A percentile compares a stretch with the other conserved stretches of the same genome.
Evolutionary conservation across 2,888 invertebrate species (phyloP).

Genomic region (Erebia ligea): DNA sequence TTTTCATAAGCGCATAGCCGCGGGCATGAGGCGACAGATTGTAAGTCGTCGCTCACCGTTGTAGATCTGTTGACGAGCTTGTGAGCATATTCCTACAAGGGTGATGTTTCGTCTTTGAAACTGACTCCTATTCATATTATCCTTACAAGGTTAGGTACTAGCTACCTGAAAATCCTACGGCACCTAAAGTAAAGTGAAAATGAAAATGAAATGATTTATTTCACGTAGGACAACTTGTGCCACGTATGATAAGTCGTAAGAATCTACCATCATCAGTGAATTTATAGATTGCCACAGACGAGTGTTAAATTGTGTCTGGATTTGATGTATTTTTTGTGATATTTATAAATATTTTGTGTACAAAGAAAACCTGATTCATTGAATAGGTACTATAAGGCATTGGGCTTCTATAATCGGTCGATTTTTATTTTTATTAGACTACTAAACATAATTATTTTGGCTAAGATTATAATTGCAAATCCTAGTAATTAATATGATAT

Average conservation of each 20-base stretch:
- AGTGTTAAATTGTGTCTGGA: no score
- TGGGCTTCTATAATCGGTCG: not conserved
- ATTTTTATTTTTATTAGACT: not conserved
- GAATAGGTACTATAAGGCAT: no score
- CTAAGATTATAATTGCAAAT: slow-evolving; percentile 1
- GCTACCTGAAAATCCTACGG: slow-evolving; percentile 6
- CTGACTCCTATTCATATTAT: slow-evolving; percentile 28
- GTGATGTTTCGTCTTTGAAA: slow-evolving; percentile 38
- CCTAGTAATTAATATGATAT: slow-evolving; percentile 27
- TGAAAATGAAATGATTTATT: no score
- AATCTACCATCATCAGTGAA: no score
- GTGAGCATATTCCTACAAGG: slow-evolving; percentile 66
- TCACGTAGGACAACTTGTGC: no score
- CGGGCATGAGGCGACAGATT: slow-evolving; percentile 71
- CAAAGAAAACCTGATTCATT: no score
- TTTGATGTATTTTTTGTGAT: no score
- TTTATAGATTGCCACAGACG: no score
- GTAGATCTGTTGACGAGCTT: slow-evolving; percentile 71
- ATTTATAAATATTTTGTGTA: no score
- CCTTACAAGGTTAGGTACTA: slow-evolving; percentile 16
- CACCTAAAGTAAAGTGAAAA: not conserved
- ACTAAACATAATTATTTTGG: not conserved
- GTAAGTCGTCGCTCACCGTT: slow-evolving; percentile 58
- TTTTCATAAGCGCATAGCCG: slow-evolving; percentile 76
- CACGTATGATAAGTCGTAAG: no score